Base-by-base conservation (phyloP, 2,113 vertebrate species). In the Nesogale talazaci region DNA sequence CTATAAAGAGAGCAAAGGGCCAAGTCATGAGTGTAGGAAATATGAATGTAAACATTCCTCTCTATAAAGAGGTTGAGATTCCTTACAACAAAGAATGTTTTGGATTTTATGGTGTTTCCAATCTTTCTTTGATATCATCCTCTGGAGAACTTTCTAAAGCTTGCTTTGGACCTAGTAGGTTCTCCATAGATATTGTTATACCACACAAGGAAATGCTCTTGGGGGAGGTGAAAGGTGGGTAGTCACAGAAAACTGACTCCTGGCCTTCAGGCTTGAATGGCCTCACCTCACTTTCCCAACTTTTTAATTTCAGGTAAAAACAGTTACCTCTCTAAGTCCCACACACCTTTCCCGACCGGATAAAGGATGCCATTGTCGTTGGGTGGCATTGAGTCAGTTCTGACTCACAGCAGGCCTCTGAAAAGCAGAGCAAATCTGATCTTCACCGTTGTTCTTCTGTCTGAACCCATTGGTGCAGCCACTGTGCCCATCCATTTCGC, bases 1-100 rank as follows among this genome's bases (percentile, higher is more conserved):
- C 36, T 19, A 36, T n/a, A 52, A 29, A 80, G 34, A 92, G 31
- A 69, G 25, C 2, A 0, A 27, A 70, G 29, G 9, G 46, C 8
- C 34, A 0, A 23, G 2, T 3, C 20, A 8, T n/a, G 36, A 63
- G 38, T 27, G 29, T 59, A 42, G 29, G 11, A 23, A 46, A 57
- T 1, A 25, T 1, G 22, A 1, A 0, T 3, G 2, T 65, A 61
- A 12, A 38, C 29, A 16, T 75, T 3, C n/a, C 46, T 8, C 17
- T 34, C 12, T 25, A 0, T 31, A 2, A 74, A 17, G 15, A 74
- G 6, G 46, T 2, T 10, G 38, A 52, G 46, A 52, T 52, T 12
- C 11, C 14, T 42, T 20, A 61, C 59, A 22, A 61, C 59, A 22
- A 61, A 70, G 36, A 29, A 75, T 10, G n/a, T 4, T 78, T n/a